Evolutionary conservation across 2,888 invertebrate species (phyloP).

Genomic region (Pseudanteris insignis): DNA sequence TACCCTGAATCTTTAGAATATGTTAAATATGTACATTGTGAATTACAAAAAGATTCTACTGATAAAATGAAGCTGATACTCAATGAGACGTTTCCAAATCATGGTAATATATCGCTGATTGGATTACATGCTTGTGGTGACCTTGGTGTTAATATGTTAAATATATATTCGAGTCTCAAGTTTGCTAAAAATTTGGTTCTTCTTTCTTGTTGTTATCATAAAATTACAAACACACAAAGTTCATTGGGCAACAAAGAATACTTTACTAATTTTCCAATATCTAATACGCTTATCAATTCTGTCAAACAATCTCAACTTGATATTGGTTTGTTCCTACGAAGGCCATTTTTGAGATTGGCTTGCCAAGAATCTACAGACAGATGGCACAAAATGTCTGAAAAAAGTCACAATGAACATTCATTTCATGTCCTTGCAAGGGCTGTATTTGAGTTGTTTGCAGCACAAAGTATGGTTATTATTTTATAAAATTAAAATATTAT

Average conservation of each 20-base stretch:
- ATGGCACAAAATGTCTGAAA: constrained; percentile 68
- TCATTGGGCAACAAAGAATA: constrained; percentile 48
- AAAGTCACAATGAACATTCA: constrained; percentile 65
- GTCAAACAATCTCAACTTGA: constrained; percentile 57
- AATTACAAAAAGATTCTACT: constrained; percentile 69
- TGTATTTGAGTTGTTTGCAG: constrained; percentile 72
- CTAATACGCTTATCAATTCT: constrained; percentile 67
- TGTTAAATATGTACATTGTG: constrained; percentile 72
- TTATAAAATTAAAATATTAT: constrained; percentile 1
- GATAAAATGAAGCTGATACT: constrained; percentile 66
- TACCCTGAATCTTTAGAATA: constrained; percentile 68
- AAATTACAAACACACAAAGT: constrained; percentile 66
- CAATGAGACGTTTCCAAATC: constrained; percentile 63
- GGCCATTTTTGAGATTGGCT: constrained; percentile 78
- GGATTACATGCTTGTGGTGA: constrained; percentile 85
- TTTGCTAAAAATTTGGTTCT: constrained; percentile 71
- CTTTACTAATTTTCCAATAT: constrained; percentile 77
- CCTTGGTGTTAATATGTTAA: constrained; percentile 75
- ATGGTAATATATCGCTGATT: constrained; percentile 66
- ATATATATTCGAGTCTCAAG: constrained; percentile 72
- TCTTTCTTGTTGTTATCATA: constrained; percentile 85
- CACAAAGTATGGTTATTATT: constrained; percentile 69
- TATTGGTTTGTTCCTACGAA: constrained; percentile 67
- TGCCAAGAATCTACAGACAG: constrained; percentile 74
- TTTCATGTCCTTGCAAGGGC: constrained; percentile 68